A percentile compares a stretch with the other conserved stretches of the same genome.
These are phyloP conservation scores for Drymodes brunneopygia DNA, from an alignment of 2,113 vertebrate genomes.

Conservation along the genomic window DNA sequence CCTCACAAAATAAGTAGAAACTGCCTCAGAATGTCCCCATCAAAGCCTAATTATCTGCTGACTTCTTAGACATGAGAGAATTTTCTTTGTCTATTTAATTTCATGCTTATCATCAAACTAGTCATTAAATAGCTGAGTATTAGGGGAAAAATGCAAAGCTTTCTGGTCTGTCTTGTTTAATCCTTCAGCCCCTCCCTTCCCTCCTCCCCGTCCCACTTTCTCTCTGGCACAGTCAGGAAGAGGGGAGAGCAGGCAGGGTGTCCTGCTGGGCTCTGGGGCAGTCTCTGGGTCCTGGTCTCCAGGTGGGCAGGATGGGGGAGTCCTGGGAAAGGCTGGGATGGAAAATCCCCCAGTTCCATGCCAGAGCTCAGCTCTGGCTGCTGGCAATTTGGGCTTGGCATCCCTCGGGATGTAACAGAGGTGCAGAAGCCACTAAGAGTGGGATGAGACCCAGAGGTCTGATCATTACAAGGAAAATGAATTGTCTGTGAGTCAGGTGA, in stretches of 20 bases:
- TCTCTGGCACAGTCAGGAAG: neutral
- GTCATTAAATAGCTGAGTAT: slow-evolving; percentile 55
- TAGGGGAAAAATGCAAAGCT: slow-evolving; percentile 50
- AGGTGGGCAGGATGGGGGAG: neutral
- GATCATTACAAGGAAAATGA: neutral
- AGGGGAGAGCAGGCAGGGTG: neutral
- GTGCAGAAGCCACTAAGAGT: neutral
- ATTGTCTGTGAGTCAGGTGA: neutral
- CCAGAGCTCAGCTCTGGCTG: neutral
- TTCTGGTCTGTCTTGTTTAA: slow-evolving; percentile 59
- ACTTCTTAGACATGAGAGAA: slow-evolving; percentile 47
- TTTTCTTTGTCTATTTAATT: slow-evolving; percentile 66
- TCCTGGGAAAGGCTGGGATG: neutral
- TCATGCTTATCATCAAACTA: slow-evolving; percentile 68
- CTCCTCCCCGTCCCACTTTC: neutral
- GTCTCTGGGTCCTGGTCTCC: neutral
- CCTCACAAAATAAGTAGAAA: neutral
- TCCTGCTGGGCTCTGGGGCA: neutral
- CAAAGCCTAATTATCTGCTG: slow-evolving; percentile 41
- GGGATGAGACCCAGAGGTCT: neutral
- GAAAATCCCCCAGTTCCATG: neutral
- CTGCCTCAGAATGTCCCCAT: slow-evolving; percentile 13
- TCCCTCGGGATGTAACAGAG: neutral
- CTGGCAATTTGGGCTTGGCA: accelerated
- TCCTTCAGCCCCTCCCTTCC: slow-evolving; percentile 14